Base-by-base conservation (phyloP, 1,140 invertebrate species). In the Nephila pilipes region DNA sequence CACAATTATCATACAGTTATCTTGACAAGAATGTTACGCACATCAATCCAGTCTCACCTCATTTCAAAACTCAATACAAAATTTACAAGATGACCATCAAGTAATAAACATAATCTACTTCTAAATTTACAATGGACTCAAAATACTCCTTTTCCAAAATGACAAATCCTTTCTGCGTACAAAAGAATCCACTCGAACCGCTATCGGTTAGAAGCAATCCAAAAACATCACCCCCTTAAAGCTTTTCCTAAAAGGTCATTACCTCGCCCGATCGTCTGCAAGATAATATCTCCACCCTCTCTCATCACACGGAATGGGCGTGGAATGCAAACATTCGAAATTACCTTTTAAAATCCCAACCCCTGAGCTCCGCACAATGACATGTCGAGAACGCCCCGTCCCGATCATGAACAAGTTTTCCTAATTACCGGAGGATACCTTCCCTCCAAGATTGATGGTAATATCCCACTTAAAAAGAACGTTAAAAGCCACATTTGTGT, bases 321-420 rank as follows among this genome's bases (percentile, higher is more conserved):
- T 81, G 89, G 89, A 83, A 91, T 54, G 58, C 89, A 91, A 91
- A 91, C 89, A 91, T 91, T 91, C 89, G 65, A 91, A 91, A 83
- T 91, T 91, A 91, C 89, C 89, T 91, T 91, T 83, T 91, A 91
- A 91, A 79, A 22, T 54, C 87, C 79, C 55, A 60, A 63, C 69
- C 79, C 54, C 29, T 25, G n/a, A 81, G 75, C 46, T 91, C 20
- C 55, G 22, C 75, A 55, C 29, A 57, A 57, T 91, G 89, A 91
- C 89, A 91, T 83, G 80, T 91, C 25, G 55, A 60, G 46, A 60
- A 91, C 89, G 89, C 89, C 89, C 89, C 32, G 55, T 32, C 38
- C 58, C 85, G 85, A 65, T 87, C 85, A n/a, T 25, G 58, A 87
- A 87, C 85, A 65, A 69, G 85, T 65, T n/a, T 69, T 46, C 38